Conservation (phyloP, 2,888 invertebrate species). For the Napeogenes sylphis region DNA sequence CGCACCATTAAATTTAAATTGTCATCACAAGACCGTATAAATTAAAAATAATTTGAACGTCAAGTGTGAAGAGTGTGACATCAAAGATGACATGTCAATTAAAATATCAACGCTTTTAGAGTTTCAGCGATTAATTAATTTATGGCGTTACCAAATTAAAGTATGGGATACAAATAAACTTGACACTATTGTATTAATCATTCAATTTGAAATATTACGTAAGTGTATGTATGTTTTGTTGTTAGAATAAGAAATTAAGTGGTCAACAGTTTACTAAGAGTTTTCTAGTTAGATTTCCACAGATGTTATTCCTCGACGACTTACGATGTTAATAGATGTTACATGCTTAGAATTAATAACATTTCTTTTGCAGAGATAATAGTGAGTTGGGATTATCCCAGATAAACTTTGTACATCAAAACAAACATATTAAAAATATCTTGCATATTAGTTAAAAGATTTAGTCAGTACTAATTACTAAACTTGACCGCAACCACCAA, state of each 20-base stretch:
- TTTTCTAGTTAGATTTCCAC: too few species aligned
- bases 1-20: constrained; percentile 6
- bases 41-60: constrained; percentile 8
- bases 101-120: constrained; percentile 22
- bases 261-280: too few species aligned
- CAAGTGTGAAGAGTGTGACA: constrained; percentile 12
- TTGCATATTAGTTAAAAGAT: too few species aligned
- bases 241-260: too few species aligned
- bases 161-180: not conserved
- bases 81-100: constrained; percentile 25
- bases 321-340: too few species aligned
- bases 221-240: not conserved
- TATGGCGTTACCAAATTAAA: constrained; percentile 16
- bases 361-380: too few species aligned
- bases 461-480: not conserved
- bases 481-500: not conserved
- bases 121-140: constrained; percentile 32
- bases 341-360: too few species aligned
- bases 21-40: constrained; percentile 2
- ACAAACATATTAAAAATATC: too few species aligned
- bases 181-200: not conserved
- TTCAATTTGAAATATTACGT: not conserved
- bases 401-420: too few species aligned
- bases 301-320: too few species aligned
- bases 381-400: too few species aligned